Base-by-base conservation (phyloP, 2,113 vertebrate genomes). In the Smithornis capensis region DNA sequence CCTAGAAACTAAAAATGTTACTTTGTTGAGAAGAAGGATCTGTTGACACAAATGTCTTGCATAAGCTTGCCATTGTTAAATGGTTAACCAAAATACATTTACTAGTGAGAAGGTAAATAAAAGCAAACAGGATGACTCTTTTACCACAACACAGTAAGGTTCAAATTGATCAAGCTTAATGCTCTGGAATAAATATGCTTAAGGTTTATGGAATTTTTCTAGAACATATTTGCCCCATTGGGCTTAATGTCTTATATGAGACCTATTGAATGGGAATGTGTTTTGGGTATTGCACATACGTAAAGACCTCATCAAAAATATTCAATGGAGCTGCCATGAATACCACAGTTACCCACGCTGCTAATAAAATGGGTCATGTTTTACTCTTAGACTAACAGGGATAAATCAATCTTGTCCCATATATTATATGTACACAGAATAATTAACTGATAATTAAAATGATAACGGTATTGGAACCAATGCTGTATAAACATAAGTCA, bases 31-130 rank as follows among this genome's bases (percentile, higher is more conserved):
- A 97, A 97, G 97, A 91, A 97, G 87, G 94, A 96, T 97, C 96
- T 98, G 97, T 98, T 98, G 97, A 98, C 97, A 98, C 82, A 97
- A 98, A 97, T 79, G 94, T 97, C 97, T 97, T 98, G 95, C 97
- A 97, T 97, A 93, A 97, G 92, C 97, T 97, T 97, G 97, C 97
- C 98, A 98, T 97, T 98, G 97, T n/a, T n/a, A n/a, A n/a, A n/a
- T 98, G 98, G 98, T 98, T 98, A 98, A 98, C 97, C 98, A 98
- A 98, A 98, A 98, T 83, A 87, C 95, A 97, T 97, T 97, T 97
- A 98, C 97, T 98, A 96, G 95, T 97, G 95, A 97, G 97, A 98
- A 98, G 97, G 98, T 97, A 97, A 98, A 98, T 95, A 98, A 89
- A 97, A 97, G 97, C 92, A 98, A 97, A 98, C 97, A 98, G 98